Percentiles rank a stretch among this genome's conserved stretches.
phyloP scores from a whole-genome alignment of 2,797 vertebrate species.

The Tympanoctomys barrerae region DNA sequence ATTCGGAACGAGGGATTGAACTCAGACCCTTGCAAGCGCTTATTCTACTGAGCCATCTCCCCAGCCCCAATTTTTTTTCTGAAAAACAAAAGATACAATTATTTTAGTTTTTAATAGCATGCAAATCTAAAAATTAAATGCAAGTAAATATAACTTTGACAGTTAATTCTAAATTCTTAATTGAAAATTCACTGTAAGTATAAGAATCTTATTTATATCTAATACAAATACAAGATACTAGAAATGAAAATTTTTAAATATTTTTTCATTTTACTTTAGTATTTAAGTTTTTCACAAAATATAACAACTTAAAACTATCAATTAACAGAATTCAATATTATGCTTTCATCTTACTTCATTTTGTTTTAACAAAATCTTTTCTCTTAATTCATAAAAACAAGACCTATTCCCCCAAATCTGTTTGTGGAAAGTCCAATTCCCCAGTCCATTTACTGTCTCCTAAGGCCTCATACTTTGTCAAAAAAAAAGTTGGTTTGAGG shows the following conservation, averaged over 20 bases:
- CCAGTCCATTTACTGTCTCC: not conserved
- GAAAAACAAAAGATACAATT: not conserved
- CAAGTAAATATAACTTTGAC: not conserved
- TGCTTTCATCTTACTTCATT: not conserved
- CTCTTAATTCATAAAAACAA: not conserved
- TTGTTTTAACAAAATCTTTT: not conserved
- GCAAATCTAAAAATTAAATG: not conserved
- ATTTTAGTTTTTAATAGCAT: not conserved
- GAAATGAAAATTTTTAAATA: not conserved
- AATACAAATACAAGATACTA: not conserved
- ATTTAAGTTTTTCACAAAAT: not conserved
- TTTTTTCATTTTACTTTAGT: not conserved
- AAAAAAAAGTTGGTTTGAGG: not conserved
- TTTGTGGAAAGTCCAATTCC: not conserved
- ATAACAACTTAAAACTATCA: not conserved
- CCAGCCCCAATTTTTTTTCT: no score
- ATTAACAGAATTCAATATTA: not conserved
- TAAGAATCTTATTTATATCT: not conserved
- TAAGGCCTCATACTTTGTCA: no score
- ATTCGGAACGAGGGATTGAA: no score
- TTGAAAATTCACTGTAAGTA: not conserved
- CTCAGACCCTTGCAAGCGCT: no score
- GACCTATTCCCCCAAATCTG: not conserved
- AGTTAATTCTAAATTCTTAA: not conserved
- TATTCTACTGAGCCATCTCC: no score